phyloP scores from a whole-genome alignment of 2,113 vertebrate species.

The Polypterus bichir region DNA sequence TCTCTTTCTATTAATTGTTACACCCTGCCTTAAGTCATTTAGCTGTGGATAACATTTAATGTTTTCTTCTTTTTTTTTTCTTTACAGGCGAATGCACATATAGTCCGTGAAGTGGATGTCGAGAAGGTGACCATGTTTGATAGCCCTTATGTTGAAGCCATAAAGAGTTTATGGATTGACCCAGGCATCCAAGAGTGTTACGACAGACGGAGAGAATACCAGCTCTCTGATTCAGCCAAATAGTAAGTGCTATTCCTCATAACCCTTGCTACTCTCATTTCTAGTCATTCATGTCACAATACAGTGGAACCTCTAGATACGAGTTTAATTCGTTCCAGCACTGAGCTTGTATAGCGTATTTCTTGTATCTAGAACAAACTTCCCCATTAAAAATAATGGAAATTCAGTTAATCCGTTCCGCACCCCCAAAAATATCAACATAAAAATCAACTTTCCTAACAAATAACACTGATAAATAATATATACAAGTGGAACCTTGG shows the following conservation, averaged over 20 bases:
- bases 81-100: conserved; percentile 58
- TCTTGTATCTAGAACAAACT: too few species aligned
- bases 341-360: too few species aligned
- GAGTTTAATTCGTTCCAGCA: too few species aligned
- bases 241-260: conserved; percentile 62
- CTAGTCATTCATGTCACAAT: neutral
- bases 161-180: conserved; percentile 88
- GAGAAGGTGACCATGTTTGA: conserved; percentile 66
- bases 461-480: too few species aligned
- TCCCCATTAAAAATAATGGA: too few species aligned
- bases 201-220: conserved; percentile 84
- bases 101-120: conserved; percentile 67
- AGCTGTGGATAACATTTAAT: neutral
- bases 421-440: too few species aligned
- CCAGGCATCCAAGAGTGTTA: conserved; percentile 86
- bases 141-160: conserved; percentile 69
- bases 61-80: neutral
- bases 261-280: neutral
- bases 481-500: too few species aligned
- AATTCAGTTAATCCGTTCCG: too few species aligned
- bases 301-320: too few species aligned
- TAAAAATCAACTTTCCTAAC: too few species aligned
- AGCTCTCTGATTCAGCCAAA: conserved; percentile 89
- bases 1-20: too few species aligned
- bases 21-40: too few species aligned